A percentile compares a stretch with the other conserved stretches of the same genome.
These are phyloP conservation scores for Gobiocypris rarus DNA, from an alignment of 2,113 vertebrate genomes.

Conservation along the genomic window DNA sequence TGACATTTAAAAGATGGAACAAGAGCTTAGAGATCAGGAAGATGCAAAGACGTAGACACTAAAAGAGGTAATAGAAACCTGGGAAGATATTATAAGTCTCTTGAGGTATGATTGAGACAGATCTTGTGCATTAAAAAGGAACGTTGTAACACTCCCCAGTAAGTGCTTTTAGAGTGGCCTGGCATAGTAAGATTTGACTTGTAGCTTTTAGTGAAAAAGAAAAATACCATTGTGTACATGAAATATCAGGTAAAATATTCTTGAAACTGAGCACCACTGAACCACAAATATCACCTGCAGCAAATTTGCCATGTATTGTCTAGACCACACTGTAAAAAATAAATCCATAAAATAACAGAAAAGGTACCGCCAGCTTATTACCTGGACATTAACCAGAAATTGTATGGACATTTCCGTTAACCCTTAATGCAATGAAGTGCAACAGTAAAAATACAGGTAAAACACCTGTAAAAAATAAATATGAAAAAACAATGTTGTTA, in stretches of 20 bases:
- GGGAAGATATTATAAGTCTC: conserved; percentile 15
- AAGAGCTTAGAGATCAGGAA: conserved; percentile 27
- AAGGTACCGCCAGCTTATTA: too few relatives aligned
- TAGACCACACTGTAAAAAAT: not conserved
- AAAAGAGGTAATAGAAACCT: conserved; percentile 8
- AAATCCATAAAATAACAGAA: too few relatives aligned
- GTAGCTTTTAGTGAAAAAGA: not conserved
- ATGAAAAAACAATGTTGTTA: too few relatives aligned
- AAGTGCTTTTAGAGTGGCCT: conserved; percentile 18
- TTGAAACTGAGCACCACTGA: not conserved
- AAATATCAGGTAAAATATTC: not conserved
- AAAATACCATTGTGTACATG: not conserved
- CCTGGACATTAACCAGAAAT: too few relatives aligned
- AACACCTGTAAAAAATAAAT: too few relatives aligned
- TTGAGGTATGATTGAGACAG: conserved; percentile 14
- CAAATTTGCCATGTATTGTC: not conserved
- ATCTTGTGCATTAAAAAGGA: conserved; percentile 11
- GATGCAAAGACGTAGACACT: not conserved
- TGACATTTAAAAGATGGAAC: conserved; percentile 37
- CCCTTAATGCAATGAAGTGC: too few relatives aligned
- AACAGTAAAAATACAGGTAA: too few relatives aligned
- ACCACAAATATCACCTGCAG: not conserved
- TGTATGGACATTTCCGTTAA: too few relatives aligned
- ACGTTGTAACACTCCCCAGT: conserved; percentile 12
- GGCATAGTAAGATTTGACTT: not conserved